These are phyloP conservation scores for cat (Felis catus) DNA, from an alignment of 2,113 vertebrate genomes.

Conservation along the genomic window F.catus_Fca126_mat1.0 CM031424.1:76411501-76412000, in stretches of 20 bases:
- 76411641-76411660: background rate
- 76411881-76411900: background rate
- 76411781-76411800: background rate
- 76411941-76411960: background rate
- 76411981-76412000: background rate
- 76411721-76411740: background rate
- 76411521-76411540: background rate
- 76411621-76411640: background rate
- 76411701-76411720: fast-evolving
- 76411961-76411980: background rate
- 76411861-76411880: background rate
- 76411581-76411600: background rate
- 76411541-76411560: background rate
- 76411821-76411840: background rate
- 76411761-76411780: background rate
- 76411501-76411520: background rate
- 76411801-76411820: background rate
- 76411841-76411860: background rate
- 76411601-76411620: background rate
- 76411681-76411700: background rate
- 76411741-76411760: background rate
- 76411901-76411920: background rate
- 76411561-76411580: background rate
- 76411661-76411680: background rate
- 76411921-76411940: background rate